Evolutionary conservation across 2,888 invertebrate genomes (phyloP), one percentile per base, ranked within the genome.

Genomic region (Petrolisthes cinctipes): DNA sequence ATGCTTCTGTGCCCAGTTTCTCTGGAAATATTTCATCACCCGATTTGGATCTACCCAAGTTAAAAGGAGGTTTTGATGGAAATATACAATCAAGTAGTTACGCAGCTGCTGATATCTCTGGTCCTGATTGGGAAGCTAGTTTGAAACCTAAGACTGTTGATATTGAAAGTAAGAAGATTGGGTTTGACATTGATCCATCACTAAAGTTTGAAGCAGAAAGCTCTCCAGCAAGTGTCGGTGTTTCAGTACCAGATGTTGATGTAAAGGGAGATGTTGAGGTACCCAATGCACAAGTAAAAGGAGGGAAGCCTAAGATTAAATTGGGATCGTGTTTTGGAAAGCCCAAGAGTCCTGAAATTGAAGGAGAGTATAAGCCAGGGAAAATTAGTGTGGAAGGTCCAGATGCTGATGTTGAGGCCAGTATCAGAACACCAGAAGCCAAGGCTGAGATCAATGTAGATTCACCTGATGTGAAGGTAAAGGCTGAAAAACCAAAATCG

Each of bases 241-340:
- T 83, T 57, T 17, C 11, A 61, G 61, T n/a, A 37, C 57, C 76
- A 78, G 20, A 84, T 53, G 66, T 37, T 7, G 23, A 84, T 20
- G 78, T 61, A 9, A 9, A 53, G 17, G 6, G 76, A n/a, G 53
- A 80, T n/a, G 17, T 73, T 20, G 86, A 86, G 53, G 37, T 61
- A 7, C 86, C 86, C n/a, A 81, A 81, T 14, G 75, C 61, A 5
- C 81, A 82, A 9, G 75, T 86, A 17, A 86, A 81, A 73, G 86
- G 81, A 61, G 53, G 51, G 51, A 86, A 86, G 17, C 75, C 82
- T 4, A 86, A 82, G 68, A 9, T 66, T 7, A 86, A 86, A 23
- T 78, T 86, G 23, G 86, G 86, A 53, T 86, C 86, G 4, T 86
- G 86, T 57, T 82, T 82, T 66, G 86, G 86, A 6, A 86, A 86